Base-by-base conservation (phyloP, 2,888 invertebrate species). In the Agrotis clavis region DNA sequence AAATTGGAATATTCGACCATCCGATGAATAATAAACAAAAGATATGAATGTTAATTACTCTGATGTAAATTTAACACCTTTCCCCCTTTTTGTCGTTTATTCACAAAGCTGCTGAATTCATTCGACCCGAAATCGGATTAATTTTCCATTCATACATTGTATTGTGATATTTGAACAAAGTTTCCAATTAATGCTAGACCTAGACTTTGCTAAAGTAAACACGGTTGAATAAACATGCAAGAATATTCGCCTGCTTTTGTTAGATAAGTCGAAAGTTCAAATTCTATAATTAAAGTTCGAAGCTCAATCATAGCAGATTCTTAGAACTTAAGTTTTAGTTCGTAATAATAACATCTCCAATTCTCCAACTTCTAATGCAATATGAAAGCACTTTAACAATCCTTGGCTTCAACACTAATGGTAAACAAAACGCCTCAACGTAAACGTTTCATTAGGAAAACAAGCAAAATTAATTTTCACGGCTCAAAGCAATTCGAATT, bases 41-140 rank as follows among this genome's bases (percentile, higher is more conserved):
- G 75, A 73, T 81, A 77, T 81, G 66, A 83, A 82, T 79, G 68
- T 71, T 81, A 81, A 85, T 83, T 81, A 74, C 65, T 71, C 35
- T 68, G 74, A 83, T 81, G 78, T 77, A 81, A 84, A 86, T 83
- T 81, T 72, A 83, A 84, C 83, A 84, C 83, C 84, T 85, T 73
- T 74, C 54, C 64, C 67, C 67, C 71, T 67, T 75, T 79, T 77
- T 77, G 67, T 81, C 76, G 70, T 78, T 79, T 79, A 85, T 84
- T 81, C 74, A 83, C 53, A 86, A 73, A 86, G 72, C 79, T 72
- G 63, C 54, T 74, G 72, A 71, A 82, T 84, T 76, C 74, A 73
- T 66, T 60, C 72, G 63, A 60, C 54, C 61, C 65, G 18, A 79
- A 79, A 85, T 48, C 63, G 81, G 78, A 79, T 86, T 87, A 77